Percentiles rank a stretch among this genome's conserved stretches.
phyloP scores from a whole-genome alignment of 1,140 invertebrate species.

The Calliphora vicina region DNA sequence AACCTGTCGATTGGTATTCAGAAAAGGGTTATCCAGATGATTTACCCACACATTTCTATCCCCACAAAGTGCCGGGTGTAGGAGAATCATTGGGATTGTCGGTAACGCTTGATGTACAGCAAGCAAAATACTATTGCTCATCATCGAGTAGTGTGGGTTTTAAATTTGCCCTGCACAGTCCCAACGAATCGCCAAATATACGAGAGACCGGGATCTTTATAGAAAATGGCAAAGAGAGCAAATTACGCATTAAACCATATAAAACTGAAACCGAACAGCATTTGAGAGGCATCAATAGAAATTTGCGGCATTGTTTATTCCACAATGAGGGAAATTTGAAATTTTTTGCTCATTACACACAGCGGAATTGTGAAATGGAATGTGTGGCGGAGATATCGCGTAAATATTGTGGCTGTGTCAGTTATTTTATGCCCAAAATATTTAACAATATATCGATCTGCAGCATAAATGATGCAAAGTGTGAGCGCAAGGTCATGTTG shows the following conservation, averaged over 20 bases:
- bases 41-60: conserved; percentile 66
- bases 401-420: conserved; percentile 72
- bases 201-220: conserved; percentile 74
- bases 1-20: conserved; percentile 74
- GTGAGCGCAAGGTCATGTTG: conserved; percentile 48
- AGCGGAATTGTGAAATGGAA: conserved; percentile 73
- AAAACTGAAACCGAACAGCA: conserved; percentile 70
- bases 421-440: conserved; percentile 73
- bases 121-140: conserved; percentile 79
- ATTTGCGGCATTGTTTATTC: conserved; percentile 77
- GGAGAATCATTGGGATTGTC: conserved; percentile 75
- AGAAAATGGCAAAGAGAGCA: conserved; percentile 72
- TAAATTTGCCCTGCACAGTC: conserved; percentile 75
- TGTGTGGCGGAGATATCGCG: conserved; percentile 74
- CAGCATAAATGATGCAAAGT: conserved; percentile 45
- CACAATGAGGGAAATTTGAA: conserved; percentile 72
- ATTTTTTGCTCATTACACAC: conserved; percentile 66
- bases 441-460: conserved; percentile 50
- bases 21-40: conserved; percentile 71
- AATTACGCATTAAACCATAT: conserved; percentile 71
- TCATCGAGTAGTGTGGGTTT: conserved; percentile 79
- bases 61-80: conserved; percentile 69
- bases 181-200: conserved; percentile 79
- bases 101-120: conserved; percentile 74
- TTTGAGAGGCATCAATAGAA: conserved; percentile 67